phyloP scores from a whole-genome alignment of 2,888 invertebrate species.

The Globia sparganii region DNA sequence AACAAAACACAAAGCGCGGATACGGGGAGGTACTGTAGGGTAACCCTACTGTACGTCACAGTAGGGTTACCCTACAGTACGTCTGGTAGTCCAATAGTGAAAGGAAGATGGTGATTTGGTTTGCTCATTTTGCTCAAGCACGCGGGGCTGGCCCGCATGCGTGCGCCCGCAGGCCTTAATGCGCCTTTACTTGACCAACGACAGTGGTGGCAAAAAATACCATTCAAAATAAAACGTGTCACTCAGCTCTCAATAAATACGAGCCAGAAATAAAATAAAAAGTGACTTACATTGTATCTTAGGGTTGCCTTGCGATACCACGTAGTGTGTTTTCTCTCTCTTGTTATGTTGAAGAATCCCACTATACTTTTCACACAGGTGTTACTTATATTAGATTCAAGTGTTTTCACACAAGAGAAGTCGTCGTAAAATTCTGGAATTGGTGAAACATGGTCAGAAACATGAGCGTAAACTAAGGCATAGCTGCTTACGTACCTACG shows the following conservation, averaged over 20 bases:
- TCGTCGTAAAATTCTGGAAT: conserved; percentile 35
- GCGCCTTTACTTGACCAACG: not conserved
- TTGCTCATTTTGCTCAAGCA: not conserved
- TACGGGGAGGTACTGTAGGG: not conserved
- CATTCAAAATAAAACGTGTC: not conserved
- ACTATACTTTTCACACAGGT: not conserved
- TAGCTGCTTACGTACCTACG: too few relatives aligned
- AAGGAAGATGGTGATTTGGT: not conserved
- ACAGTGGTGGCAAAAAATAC: not conserved
- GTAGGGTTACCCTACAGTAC: not conserved
- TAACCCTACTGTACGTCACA: not conserved
- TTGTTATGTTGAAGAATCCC: conserved; percentile 25
- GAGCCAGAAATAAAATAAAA: not conserved
- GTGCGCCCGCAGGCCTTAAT: too few relatives aligned
- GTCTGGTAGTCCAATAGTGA: not conserved
- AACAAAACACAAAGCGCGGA: not conserved
- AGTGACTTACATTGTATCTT: conserved; percentile 22
- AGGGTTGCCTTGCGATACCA: not conserved
- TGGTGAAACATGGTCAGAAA: not conserved
- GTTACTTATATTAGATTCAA: conserved; percentile 21
- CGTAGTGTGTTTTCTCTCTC: not conserved
- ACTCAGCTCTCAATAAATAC: not conserved
- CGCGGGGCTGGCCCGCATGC: not conserved
- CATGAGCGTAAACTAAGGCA: not conserved
- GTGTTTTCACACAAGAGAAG: not conserved